These are phyloP conservation scores for Myanophis thanlyinensis DNA, from an alignment of 2,113 vertebrate species.

Conservation along the genomic window DNA sequence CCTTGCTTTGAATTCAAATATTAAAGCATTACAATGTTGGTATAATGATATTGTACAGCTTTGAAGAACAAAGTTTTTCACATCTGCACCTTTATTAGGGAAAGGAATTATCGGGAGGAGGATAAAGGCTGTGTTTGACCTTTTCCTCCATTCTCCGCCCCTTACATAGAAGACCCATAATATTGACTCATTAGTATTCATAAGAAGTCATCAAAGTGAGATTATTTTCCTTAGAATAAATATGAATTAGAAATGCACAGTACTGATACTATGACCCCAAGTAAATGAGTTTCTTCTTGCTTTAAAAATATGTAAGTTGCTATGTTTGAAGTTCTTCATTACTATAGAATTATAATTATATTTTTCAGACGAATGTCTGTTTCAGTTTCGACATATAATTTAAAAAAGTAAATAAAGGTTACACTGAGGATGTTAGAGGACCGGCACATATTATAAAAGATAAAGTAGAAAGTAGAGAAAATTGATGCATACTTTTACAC, in stretches of 20 bases:
- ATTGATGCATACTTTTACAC: conserved; percentile 35
- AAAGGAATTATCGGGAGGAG: conserved; percentile 7
- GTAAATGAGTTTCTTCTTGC: conserved; percentile 47
- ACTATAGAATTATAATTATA: conserved; percentile 8
- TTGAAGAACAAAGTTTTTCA: conserved; percentile 15
- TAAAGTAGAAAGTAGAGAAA: conserved; percentile 26
- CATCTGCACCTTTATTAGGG: conserved; percentile 24
- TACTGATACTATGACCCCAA: conserved; percentile 59
- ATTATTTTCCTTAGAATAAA: conserved; percentile 57
- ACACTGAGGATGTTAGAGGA: conserved; percentile 18
- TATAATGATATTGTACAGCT: background rate
- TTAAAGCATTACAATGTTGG: conserved; percentile 1
- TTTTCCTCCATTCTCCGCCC: conserved; percentile 16
- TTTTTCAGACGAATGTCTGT: conserved; percentile 40
- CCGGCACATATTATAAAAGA: conserved; percentile 33
- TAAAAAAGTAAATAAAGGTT: conserved; percentile 37
- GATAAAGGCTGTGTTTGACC: conserved; percentile 40
- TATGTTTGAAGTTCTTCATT: conserved; percentile 16
- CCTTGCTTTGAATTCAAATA: background rate
- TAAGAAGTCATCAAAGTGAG: conserved; percentile 45
- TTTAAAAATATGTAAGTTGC: conserved; percentile 32
- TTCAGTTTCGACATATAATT: conserved; percentile 49
- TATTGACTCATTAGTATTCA: conserved; percentile 48
- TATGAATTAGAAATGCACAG: conserved; percentile 62
- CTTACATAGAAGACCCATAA: conserved; percentile 42